Base-by-base conservation (phyloP, 1,140 invertebrate genomes). In the Wasmannia auropunctata region DNA sequence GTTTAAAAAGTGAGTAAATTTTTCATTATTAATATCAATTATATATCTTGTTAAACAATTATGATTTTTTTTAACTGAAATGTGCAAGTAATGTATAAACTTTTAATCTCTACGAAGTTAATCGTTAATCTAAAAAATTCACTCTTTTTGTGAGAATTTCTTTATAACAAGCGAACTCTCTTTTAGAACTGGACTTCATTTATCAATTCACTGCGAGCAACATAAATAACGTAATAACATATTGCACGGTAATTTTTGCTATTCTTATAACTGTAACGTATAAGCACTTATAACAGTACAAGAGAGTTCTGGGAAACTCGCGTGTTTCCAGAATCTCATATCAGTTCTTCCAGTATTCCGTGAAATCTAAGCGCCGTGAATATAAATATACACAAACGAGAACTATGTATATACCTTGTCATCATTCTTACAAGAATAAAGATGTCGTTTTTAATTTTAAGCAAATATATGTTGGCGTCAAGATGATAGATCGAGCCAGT, bases 181-280 rank as follows among this genome's bases (percentile, higher is more conserved):
- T 16, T 69, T 31, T 7, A 5, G n/a, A n/a, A n/a, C 25, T 46
- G 22, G 19, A 69, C 16, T 69, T 69, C 2, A 3, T 19, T 49
- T 46, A 51, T 70, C 46, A n/a, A 31, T 49, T 1, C 1, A 51
- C 25, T 31, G 16, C 14, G 31, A 60, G 19, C 10, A 69, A 6
- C 5, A 43, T n/a, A 58, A 40, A 63, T 14, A 65, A 40, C 22
- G 3, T 22, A 65, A 65, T 22, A 43, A 28, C 25, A 22, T 16
- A 25, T 46, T 69, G 40, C 40, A 25, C 22, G 6, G 46, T 34
- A 70, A 70, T 31, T 28, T 70, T 70, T 51, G 25, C 43, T 19
- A 28, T 19, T 70, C 46, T 31, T 51, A 49, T 70, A 70, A 51
- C 67, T 70, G 67, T 69, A 69, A n/a, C 43, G 40, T 43, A 67